Evolutionary conservation across 2,888 invertebrate species (phyloP), one percentile per base, ranked within the genome.

Genomic region (Pomacea canaliculata): DNA sequence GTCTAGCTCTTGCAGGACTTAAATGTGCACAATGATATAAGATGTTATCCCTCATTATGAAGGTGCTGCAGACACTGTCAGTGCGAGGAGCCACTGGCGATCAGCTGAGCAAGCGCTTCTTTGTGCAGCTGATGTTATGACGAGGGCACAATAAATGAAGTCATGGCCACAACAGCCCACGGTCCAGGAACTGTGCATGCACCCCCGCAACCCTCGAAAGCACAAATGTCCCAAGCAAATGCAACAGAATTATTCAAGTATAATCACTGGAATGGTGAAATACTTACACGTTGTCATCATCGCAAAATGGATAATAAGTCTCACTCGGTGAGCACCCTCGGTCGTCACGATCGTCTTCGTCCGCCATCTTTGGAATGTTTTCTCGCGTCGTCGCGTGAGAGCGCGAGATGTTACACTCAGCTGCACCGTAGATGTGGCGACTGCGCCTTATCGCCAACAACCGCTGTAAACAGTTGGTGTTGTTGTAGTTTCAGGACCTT

Each of bases 261-360:
- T 16, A 18, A 49, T 37, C 59, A 23, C n/a, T 27, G 60, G 5
- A 70, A 23, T 19, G 37, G 48, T 51, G 65, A 51, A 23, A 62
- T 62, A 82, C 85, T 81, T 78, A 86, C 86, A 75, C 73, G 66
- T 85, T 10, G 2, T 56, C 63, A 27, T 63, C 83, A 67, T 85
- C 85, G n/a, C 78, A 77, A 56, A 86, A 74, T n/a, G 86, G 85
- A 76, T 87, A 81, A 73, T 79, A 86, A 83, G 86, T 81, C 80
- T 86, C 86, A 27, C 71, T 79, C 68, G 85, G 86, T 76, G 85
- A 86, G 37, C 76, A 75, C 67, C 81, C 76, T 71, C 78, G 73
- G 68, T 79, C 78, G 67, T 71, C 70, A 62, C 79, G 80, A 69
- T 79, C 79, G 68, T 79, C 80, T 67, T 76, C 81, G 48, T 85